Percentiles rank a stretch among this genome's conserved stretches.
Conservation (phyloP, 2,797 vertebrate genomes). For the Philypnodon macrostomus region DNA sequence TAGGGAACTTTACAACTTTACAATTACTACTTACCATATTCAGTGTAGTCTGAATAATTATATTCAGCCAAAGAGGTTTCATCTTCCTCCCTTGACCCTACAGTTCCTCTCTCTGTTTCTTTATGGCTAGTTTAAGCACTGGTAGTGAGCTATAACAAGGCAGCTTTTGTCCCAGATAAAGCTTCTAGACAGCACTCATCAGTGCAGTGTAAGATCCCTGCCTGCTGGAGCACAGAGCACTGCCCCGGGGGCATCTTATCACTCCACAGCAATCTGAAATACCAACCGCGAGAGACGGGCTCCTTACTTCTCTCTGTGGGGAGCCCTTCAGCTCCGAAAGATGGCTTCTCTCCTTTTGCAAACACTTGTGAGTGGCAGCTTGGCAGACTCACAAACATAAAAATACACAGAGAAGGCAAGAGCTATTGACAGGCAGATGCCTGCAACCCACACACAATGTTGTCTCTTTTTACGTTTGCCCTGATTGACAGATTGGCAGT, state of each 20-base stretch:
- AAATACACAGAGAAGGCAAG: constrained; percentile 54
- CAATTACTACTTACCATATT: constrained; percentile 71
- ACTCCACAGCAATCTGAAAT: constrained; percentile 63
- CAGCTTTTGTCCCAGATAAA: constrained; percentile 68
- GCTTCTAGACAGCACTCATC: constrained; percentile 61
- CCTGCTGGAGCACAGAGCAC: constrained; percentile 57
- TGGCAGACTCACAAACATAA: constrained; percentile 62
- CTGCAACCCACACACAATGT: constrained; percentile 56
- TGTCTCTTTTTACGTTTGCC: constrained; percentile 41
- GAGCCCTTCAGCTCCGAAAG: constrained; percentile 54
- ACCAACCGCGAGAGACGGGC: constrained; percentile 61
- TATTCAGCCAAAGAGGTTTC: constrained; percentile 58
- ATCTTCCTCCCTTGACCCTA: constrained; percentile 36
- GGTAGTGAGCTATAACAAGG: constrained; percentile 68
- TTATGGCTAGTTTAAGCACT: constrained; percentile 54
- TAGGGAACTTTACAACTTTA: constrained; percentile 45
- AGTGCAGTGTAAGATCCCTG: constrained; percentile 53
- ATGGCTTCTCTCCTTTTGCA: constrained; percentile 50
- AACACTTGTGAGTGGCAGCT: constrained; percentile 62
- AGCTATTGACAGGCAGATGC: constrained; percentile 66
- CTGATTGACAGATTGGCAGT: constrained; percentile 61
- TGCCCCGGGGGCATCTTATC: constrained; percentile 66
- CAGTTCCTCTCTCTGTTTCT: constrained; percentile 47
- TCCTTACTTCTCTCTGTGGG: constrained; percentile 55
- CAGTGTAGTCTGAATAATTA: constrained; percentile 66